phyloP scores from a whole-genome alignment of 2,888 invertebrate species.

The Ochlodes sylvanus region DNA sequence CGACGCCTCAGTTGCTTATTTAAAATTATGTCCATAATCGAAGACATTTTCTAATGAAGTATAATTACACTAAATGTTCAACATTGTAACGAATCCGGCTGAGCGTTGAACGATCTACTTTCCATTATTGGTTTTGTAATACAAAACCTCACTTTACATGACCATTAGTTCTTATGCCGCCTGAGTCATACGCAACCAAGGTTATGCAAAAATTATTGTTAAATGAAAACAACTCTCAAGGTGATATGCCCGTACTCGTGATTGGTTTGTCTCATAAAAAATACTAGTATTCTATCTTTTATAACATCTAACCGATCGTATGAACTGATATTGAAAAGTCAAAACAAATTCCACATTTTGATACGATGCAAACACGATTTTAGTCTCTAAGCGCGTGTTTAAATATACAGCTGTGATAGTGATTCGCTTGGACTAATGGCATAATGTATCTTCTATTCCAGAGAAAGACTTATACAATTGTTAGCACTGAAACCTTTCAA shows the following conservation, averaged over 20 bases:
- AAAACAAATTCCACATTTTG: conserved; percentile 1
- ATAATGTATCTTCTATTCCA: conserved; percentile 80
- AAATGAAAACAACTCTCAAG: conserved; percentile 50
- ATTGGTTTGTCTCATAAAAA: conserved; percentile 37
- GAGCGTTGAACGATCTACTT: conserved; percentile 36
- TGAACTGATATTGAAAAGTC: background rate
- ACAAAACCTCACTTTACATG: conserved; percentile 47
- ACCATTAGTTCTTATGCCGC: conserved; percentile 49
- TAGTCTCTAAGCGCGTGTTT: background rate
- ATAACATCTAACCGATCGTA: conserved; percentile 16
- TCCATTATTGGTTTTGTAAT: conserved; percentile 47
- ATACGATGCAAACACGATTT: background rate
- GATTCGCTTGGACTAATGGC: conserved; percentile 38
- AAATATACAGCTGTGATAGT: background rate
- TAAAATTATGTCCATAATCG: background rate
- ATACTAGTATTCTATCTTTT: conserved; percentile 15
- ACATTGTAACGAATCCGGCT: conserved; percentile 17
- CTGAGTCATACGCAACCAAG: conserved; percentile 55
- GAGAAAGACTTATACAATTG: conserved; percentile 97
- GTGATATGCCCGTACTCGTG: conserved; percentile 46
- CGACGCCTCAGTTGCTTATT: conserved; percentile 17
- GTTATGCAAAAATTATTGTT: conserved; percentile 53
- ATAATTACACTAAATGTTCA: conserved; percentile 7
- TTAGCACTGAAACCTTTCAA: conserved; percentile 97
- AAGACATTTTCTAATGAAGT: conserved; percentile 12